Percentiles rank a stretch among this genome's conserved stretches.
Conservation (phyloP, 2,113 vertebrate genomes). For the Hippocampus zosterae region DNA sequence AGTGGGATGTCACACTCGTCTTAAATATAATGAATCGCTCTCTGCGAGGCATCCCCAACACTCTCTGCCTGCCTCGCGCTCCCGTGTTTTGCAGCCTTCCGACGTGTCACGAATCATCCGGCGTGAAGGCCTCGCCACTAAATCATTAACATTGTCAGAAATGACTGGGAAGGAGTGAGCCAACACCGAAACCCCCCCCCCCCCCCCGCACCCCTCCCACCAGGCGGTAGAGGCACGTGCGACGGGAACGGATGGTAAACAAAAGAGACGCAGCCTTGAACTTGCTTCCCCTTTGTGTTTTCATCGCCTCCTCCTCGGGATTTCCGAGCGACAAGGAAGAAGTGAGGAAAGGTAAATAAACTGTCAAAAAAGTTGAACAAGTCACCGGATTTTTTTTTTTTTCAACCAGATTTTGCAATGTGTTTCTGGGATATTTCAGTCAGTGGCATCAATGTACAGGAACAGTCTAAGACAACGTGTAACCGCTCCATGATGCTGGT, state of each 20-base stretch:
- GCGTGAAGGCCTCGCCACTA: conserved; percentile 86
- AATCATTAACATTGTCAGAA: conserved; percentile 99
- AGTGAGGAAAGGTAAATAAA: conserved; percentile 66
- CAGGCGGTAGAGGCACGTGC: conserved; percentile 54
- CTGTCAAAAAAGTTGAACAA: conserved; percentile 71
- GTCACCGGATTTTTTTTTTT: conserved; percentile 10
- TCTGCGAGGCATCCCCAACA: conserved; percentile 97
- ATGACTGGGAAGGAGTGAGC: conserved; percentile 59
- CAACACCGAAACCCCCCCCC: background rate
- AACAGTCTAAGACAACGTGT: too few species aligned
- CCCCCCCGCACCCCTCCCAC: background rate
- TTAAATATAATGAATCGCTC: conserved; percentile 99
- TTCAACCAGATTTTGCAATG: conserved; percentile 18
- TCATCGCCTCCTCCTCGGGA: conserved; percentile 54
- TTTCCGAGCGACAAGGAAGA: conserved; percentile 62
- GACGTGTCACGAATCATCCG: conserved; percentile 97
- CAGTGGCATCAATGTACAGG: background rate
- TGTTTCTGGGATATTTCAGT: conserved; percentile 29
- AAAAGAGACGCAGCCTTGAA: conserved; percentile 62
- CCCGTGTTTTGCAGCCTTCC: conserved; percentile 79
- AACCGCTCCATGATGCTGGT: too few species aligned
- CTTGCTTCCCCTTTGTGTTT: conserved; percentile 38
- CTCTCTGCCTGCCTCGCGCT: conserved; percentile 85
- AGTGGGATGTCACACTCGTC: conserved; percentile 99
- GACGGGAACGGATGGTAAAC: conserved; percentile 70